Conservation (phyloP, 2,797 vertebrate genomes). For the Sebastes wilsoni region DNA sequence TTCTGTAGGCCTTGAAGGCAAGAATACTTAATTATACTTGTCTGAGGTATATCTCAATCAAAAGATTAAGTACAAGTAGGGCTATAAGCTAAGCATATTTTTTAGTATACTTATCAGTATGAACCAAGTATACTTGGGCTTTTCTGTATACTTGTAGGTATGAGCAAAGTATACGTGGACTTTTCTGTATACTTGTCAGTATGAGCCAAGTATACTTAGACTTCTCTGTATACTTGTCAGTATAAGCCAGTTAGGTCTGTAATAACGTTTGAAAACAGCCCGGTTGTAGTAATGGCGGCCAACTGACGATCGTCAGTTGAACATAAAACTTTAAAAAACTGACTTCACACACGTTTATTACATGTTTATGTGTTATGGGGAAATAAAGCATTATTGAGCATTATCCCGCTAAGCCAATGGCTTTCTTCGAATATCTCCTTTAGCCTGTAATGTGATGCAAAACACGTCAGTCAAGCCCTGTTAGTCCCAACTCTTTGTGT, state of each 20-base stretch:
- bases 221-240: no score
- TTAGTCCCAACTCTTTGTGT: slow-evolving; percentile 97
- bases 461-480: slow-evolving; percentile 88
- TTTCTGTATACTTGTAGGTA: no score
- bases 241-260: background rate
- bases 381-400: background rate
- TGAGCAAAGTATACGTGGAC: no score
- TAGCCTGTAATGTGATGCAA: slow-evolving; percentile 89
- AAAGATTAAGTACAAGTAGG: no score
- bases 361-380: background rate
- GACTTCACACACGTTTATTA: background rate
- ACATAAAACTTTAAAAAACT: background rate
- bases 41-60: no score
- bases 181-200: no score
- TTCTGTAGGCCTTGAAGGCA: no score
- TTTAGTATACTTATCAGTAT: no score
- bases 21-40: no score
- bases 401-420: slow-evolving; percentile 59
- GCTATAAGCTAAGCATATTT: background rate
- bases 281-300: background rate
- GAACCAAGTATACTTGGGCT: no score
- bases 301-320: background rate
- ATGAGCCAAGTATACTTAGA: no score
- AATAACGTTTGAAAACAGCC: background rate
- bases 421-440: background rate